Evolutionary conservation across 2,113 vertebrate species (phyloP).

Genomic region (Pandion haliaetus): DNA sequence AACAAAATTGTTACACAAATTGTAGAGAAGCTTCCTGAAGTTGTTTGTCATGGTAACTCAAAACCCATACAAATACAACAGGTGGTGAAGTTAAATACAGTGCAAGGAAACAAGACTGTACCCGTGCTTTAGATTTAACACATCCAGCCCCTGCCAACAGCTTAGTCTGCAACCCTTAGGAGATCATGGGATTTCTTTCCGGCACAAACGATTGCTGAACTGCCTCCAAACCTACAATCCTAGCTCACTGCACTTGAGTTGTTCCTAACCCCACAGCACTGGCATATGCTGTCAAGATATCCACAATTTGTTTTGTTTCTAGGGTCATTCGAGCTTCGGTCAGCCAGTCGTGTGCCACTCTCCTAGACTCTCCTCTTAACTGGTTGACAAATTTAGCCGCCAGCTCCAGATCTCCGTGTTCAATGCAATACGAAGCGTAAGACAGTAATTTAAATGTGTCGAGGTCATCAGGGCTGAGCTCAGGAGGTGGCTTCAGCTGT

Average conservation of each 20-base stretch:
- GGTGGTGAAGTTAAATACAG: conserved; percentile 53
- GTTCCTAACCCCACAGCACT: conserved; percentile 91
- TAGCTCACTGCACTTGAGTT: conserved; percentile 79
- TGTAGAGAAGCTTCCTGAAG: conserved; percentile 57
- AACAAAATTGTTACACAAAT: conserved; percentile 59
- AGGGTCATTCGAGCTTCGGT: conserved; percentile 89
- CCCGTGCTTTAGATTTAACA: not conserved
- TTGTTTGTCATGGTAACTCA: conserved; percentile 58
- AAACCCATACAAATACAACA: conserved; percentile 43
- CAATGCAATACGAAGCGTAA: conserved; percentile 91
- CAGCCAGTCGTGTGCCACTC: conserved; percentile 93
- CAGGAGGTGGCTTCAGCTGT: conserved; percentile 81
- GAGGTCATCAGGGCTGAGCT: conserved; percentile 81
- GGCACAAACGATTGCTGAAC: not conserved
- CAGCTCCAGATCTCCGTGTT: conserved; percentile 92
- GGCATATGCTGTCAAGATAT: conserved; percentile 89
- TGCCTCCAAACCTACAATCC: not conserved
- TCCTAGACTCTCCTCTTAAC: conserved; percentile 86
- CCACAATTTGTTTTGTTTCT: conserved; percentile 90
- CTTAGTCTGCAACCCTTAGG: not conserved
- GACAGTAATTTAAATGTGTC: conserved; percentile 91
- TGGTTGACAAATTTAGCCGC: conserved; percentile 96
- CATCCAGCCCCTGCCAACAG: not conserved
- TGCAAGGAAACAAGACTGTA: conserved; percentile 13
- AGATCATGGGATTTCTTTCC: not conserved